Evolutionary conservation across 2,113 vertebrate species (phyloP).

Genomic region (Hyaena hyaena): DNA sequence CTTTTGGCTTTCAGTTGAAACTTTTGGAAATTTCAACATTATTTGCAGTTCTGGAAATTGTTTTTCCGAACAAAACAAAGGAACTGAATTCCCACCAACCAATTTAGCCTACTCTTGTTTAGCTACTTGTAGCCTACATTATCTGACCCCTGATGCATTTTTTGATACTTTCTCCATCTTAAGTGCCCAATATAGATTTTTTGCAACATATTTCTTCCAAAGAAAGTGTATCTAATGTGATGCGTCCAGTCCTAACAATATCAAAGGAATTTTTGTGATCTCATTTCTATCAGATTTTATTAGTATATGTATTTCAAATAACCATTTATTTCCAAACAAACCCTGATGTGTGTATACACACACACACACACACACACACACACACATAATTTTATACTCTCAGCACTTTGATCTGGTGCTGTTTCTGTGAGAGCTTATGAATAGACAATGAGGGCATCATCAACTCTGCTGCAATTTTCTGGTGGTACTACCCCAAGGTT

Average conservation of each 20-base stretch:
- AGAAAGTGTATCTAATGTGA: background rate
- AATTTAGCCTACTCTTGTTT: background rate
- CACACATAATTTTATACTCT: background rate
- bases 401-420: background rate
- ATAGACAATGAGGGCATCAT: background rate
- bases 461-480: background rate
- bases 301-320: background rate
- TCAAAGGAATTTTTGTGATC: background rate
- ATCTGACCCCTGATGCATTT: background rate
- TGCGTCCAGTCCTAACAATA: background rate
- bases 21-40: slow-evolving; percentile 30
- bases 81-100: background rate
- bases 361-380: too few relatives aligned
- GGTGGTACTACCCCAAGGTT: accelerated
- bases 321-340: background rate
- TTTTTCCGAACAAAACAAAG: background rate
- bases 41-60: background rate
- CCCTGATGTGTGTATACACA: background rate
- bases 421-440: background rate
- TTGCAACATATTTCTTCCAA: background rate
- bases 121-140: background rate
- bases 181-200: background rate
- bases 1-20: slow-evolving; percentile 16
- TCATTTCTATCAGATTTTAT: background rate
- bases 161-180: background rate